phyloP scores from a whole-genome alignment of 2,888 invertebrate genomes.

The Aporophyla lueneburgensis region DNA sequence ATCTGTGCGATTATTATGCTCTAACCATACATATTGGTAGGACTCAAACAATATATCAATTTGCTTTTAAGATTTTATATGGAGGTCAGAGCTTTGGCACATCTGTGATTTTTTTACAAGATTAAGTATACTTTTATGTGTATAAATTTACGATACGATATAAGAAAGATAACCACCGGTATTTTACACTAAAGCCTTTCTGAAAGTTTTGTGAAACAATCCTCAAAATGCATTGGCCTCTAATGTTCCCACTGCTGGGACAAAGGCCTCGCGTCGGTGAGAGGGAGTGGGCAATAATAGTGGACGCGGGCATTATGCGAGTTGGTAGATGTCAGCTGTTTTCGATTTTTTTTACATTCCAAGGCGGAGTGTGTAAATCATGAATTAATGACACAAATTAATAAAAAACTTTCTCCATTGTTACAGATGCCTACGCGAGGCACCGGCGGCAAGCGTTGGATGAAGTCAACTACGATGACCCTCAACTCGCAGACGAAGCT shows the following conservation, averaged over 20 bases:
- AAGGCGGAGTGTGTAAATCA: too few species aligned
- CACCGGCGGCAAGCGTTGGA: conserved; percentile 75
- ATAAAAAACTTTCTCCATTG: conserved; percentile 52
- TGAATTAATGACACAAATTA: not conserved
- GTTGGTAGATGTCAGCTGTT: too few species aligned
- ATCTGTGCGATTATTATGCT: not conserved
- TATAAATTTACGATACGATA: not conserved
- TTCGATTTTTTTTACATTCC: too few species aligned
- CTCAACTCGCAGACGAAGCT: conserved; percentile 73
- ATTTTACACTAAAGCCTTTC: too few species aligned
- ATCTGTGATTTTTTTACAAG: not conserved
- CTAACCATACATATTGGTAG: not conserved
- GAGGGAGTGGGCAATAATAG: too few species aligned
- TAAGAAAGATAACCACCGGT: not conserved
- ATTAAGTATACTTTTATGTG: not conserved
- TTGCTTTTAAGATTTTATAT: not conserved
- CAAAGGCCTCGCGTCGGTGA: too few species aligned
- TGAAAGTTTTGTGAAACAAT: not conserved
- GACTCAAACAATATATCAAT: not conserved
- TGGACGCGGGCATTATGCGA: too few species aligned
- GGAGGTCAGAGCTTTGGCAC: not conserved
- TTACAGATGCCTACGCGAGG: conserved; percentile 82
- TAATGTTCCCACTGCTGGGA: too few species aligned
- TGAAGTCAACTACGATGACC: conserved; percentile 72
- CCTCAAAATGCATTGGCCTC: not conserved